Evolutionary conservation across 2,888 invertebrate genomes (phyloP).

Genomic region (Ichneumon xanthorius): DNA sequence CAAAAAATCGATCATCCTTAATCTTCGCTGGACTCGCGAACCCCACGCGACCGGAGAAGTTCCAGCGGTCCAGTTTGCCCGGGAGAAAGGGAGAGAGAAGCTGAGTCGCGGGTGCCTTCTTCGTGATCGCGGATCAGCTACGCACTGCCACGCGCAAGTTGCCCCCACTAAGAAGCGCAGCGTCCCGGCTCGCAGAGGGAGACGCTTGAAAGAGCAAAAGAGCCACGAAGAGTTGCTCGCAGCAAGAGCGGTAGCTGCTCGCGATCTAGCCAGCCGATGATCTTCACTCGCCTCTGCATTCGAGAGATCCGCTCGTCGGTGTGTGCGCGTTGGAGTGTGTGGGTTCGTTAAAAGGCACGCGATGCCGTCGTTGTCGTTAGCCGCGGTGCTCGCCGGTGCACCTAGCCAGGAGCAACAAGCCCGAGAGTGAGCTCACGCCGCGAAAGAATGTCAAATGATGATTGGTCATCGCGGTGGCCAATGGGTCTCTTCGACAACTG

Average conservation of each 20-base stretch:
- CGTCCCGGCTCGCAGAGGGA: background rate
- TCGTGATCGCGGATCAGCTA: constrained; percentile 54
- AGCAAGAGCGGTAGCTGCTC: background rate
- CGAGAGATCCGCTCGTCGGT: background rate
- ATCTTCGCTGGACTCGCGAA: background rate
- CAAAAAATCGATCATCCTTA: background rate
- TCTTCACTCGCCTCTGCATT: constrained; percentile 9
- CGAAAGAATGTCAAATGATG: constrained; percentile 84
- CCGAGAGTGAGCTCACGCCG: constrained; percentile 69
- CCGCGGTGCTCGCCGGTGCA: constrained; percentile 2
- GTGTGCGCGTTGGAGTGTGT: constrained; percentile 1
- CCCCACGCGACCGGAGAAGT: background rate
- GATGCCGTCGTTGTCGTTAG: constrained; percentile 46
- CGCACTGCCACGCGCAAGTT: constrained; percentile 62
- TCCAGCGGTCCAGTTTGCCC: constrained; percentile 5
- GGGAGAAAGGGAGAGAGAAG: constrained; percentile 23
- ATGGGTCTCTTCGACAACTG: constrained; percentile 76
- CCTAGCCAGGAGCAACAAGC: constrained; percentile 1
- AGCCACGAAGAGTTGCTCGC: constrained; percentile 17
- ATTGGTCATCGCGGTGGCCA: constrained; percentile 84
- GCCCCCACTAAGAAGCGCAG: constrained; percentile 35
- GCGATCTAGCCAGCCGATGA: constrained; percentile 25
- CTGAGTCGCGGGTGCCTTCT: constrained; percentile 18
- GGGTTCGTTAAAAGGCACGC: constrained; percentile 56
- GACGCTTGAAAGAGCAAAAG: constrained; percentile 13